phyloP scores from a whole-genome alignment of 2,797 vertebrate genomes.

The Trichosurus vulpecula region DNA sequence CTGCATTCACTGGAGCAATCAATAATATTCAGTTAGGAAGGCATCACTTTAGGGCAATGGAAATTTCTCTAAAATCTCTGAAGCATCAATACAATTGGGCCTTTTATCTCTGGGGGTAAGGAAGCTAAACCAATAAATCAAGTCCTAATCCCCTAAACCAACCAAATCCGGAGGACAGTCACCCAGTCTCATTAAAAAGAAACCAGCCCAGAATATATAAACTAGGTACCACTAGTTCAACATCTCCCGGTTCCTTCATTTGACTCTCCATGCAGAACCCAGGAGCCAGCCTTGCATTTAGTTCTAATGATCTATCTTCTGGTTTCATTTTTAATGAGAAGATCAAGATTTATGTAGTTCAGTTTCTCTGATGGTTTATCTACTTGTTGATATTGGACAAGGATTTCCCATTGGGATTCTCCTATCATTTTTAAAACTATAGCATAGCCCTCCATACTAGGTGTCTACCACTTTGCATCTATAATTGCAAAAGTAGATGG shows the following conservation, averaged over 20 bases:
- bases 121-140: neutral
- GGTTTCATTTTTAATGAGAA: neutral
- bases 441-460: neutral
- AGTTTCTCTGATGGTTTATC: neutral
- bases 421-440: neutral
- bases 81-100: neutral
- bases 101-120: neutral
- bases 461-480: neutral
- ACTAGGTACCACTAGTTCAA: neutral
- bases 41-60: neutral
- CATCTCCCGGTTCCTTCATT: neutral
- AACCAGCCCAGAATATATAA: neutral
- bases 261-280: neutral
- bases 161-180: neutral
- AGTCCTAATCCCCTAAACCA: neutral
- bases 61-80: neutral
- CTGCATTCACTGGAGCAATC: neutral
- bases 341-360: neutral
- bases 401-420: neutral
- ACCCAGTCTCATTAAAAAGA: neutral
- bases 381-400: neutral
- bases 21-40: neutral
- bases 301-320: neutral
- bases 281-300: neutral
- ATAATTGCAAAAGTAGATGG: neutral